Evolutionary conservation across 2,797 vertebrate genomes (phyloP).

Genomic region (Acrossocheilus wenchowensis): DNA sequence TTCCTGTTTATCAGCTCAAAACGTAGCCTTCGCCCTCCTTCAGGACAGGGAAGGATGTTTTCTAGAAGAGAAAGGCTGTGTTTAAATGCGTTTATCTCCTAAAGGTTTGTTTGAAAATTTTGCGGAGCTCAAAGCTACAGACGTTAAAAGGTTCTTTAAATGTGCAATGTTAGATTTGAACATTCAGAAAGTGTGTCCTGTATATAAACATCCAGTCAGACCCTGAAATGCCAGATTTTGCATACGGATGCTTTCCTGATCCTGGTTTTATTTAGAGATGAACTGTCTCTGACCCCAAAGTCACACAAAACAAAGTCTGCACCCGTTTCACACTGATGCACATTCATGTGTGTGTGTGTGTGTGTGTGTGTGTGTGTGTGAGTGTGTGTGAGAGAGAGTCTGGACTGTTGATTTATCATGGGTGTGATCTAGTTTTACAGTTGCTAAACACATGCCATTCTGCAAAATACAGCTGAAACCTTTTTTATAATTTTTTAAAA

Average conservation of each 20-base stretch:
- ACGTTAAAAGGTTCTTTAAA: not conserved
- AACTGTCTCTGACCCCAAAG: not conserved
- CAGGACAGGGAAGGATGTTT: not conserved
- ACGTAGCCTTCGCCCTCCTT: not conserved
- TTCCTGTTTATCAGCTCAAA: not conserved
- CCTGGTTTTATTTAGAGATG: not conserved
- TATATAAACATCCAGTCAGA: not conserved
- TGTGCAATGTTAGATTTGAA: not conserved
- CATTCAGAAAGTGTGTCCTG: not conserved
- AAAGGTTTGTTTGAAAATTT: not conserved
- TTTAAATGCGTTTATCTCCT: not conserved
- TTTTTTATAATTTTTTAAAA: too few relatives aligned
- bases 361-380: not conserved
- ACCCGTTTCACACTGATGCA: not conserved
- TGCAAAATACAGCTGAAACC: too few relatives aligned
- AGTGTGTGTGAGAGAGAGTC: too few relatives aligned
- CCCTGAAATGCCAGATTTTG: slow-evolving; percentile 2
- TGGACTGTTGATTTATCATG: not conserved
- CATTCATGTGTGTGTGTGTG: not conserved
- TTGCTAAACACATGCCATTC: not conserved
- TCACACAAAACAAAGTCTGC: not conserved
- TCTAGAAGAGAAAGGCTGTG: not conserved
- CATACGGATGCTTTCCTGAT: not conserved
- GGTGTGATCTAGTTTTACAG: not conserved
- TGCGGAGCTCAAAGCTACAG: not conserved